Evolutionary conservation across 1,140 invertebrate genomes (phyloP).

Genomic region (Drosophila busckii): DNA sequence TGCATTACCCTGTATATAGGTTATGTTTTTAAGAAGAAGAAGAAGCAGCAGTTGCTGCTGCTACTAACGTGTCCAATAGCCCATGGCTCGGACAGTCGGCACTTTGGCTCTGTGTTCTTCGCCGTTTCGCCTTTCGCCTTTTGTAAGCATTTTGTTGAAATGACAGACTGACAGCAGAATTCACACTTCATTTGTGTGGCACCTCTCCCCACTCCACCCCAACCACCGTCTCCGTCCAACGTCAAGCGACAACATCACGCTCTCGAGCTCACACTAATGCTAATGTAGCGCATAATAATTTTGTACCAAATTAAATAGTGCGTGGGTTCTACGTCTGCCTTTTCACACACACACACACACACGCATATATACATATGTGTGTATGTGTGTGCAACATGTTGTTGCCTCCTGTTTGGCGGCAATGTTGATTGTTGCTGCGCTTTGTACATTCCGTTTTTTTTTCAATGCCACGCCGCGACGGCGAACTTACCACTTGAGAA

Average conservation of each 20-base stretch:
- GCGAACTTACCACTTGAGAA: constrained; percentile 51
- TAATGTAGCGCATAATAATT: constrained; percentile 76
- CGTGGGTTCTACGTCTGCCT: constrained; percentile 44
- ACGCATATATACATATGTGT: too few species aligned
- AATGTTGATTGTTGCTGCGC: constrained; percentile 14
- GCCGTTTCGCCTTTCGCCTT: too few species aligned
- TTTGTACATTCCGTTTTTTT: constrained; percentile 25
- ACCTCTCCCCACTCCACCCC: constrained; percentile 29
- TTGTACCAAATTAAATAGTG: constrained; percentile 76
- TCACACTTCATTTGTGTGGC: constrained; percentile 73
- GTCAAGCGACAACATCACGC: too few species aligned
- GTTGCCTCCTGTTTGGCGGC: constrained; percentile 28
- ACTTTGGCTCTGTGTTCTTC: constrained; percentile 22
- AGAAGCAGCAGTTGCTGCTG: too few species aligned
- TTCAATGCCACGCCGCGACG: constrained; percentile 17
- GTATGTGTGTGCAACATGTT: constrained; percentile 53
- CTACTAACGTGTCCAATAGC: too few species aligned
- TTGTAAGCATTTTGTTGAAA: constrained; percentile 39
- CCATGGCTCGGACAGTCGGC: constrained; percentile 14
- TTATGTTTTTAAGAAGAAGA: too few species aligned
- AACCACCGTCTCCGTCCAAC: not conserved
- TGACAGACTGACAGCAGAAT: constrained; percentile 59
- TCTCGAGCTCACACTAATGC: constrained; percentile 45
- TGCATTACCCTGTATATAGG: too few species aligned
- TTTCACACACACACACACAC: too few species aligned